A percentile compares a stretch with the other conserved stretches of the same genome.
phyloP scores from a whole-genome alignment of 1,140 invertebrate genomes.

The Psilanteris sp. region DNA sequence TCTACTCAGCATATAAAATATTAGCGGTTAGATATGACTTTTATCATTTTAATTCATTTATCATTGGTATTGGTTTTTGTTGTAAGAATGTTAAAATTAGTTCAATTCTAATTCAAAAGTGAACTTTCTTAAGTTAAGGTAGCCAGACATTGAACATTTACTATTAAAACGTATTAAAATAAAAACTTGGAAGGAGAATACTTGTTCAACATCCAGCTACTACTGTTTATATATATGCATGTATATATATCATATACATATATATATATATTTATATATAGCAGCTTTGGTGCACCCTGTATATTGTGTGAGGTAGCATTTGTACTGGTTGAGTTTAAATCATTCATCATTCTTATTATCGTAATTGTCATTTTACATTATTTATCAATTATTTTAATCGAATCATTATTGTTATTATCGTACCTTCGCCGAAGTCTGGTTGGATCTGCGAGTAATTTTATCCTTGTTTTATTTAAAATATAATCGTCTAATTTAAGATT shows the following conservation, averaged over 20 bases:
- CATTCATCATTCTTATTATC: constrained; percentile 64
- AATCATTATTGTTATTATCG: constrained; percentile 50
- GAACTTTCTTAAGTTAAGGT: neutral
- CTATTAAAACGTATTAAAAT: too few relatives aligned
- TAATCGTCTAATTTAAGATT: too few relatives aligned
- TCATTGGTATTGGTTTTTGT: too few relatives aligned
- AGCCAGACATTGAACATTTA: constrained; percentile 24
- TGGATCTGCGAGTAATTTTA: constrained; percentile 27
- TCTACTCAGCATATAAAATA: too few relatives aligned
- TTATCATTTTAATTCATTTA: too few relatives aligned
- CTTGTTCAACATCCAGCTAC: constrained; percentile 52
- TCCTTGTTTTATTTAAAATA: neutral
- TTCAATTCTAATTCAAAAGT: neutral
- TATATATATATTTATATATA: constrained; percentile 60
- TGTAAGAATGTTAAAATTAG: too few relatives aligned
- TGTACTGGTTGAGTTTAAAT: constrained; percentile 75
- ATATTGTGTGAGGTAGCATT: constrained; percentile 78
- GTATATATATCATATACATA: too few relatives aligned
- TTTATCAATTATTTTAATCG: constrained; percentile 47
- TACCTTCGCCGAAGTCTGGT: constrained; percentile 20
- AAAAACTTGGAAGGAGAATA: too few relatives aligned
- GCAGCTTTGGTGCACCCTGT: constrained; percentile 76
- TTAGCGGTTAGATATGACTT: too few relatives aligned
- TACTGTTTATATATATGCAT: constrained; percentile 47
- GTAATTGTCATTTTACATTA: constrained; percentile 19